phyloP scores from a whole-genome alignment of 2,113 vertebrate species.

The Eira barbara region DNA sequence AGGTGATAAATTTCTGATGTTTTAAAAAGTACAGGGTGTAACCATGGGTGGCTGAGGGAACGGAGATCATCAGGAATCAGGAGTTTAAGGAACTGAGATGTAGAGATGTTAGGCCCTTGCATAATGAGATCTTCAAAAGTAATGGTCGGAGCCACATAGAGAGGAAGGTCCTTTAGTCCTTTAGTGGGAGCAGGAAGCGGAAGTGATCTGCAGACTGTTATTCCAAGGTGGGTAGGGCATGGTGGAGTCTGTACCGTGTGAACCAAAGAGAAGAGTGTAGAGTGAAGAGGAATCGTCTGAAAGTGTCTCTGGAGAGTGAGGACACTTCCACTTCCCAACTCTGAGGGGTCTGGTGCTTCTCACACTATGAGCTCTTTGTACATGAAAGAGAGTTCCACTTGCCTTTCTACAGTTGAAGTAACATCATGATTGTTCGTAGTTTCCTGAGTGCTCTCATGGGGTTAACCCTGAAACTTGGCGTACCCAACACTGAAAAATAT shows the following conservation, averaged over 20 bases:
- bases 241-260: neutral
- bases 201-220: neutral
- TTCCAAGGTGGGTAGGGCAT: neutral
- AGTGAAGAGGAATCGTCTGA: neutral
- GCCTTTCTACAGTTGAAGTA: neutral
- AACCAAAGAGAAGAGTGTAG: neutral
- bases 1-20: neutral
- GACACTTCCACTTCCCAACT: neutral
- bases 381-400: neutral
- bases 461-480: neutral
- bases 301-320: neutral
- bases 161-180: neutral
- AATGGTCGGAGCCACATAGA: neutral
- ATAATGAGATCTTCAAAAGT: neutral
- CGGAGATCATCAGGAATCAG: neutral
- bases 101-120: neutral
- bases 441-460: neutral
- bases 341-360: neutral
- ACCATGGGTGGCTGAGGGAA: neutral
- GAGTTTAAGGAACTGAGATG: neutral
- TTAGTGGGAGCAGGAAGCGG: neutral
- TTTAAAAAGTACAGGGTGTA: neutral
- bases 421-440: neutral
- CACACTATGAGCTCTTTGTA: neutral
- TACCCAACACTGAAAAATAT: neutral